phyloP scores from a whole-genome alignment of 2,797 vertebrate species.

The Rhinella marina region DNA sequence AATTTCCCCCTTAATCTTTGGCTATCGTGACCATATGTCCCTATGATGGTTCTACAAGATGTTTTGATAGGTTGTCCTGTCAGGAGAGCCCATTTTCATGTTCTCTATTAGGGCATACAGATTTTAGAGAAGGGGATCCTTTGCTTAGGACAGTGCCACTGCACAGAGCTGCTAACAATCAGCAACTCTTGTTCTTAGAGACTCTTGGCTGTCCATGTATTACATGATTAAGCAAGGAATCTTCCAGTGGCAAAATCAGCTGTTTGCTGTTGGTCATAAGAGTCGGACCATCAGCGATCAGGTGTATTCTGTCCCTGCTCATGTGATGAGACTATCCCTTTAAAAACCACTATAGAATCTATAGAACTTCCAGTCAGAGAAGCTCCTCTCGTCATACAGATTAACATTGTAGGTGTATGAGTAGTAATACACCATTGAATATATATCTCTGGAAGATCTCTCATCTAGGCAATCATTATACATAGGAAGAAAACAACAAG shows the following conservation, averaged over 20 bases:
- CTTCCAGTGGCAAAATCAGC: background rate
- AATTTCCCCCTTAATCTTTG: no score
- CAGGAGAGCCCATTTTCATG: no score
- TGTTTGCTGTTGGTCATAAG: background rate
- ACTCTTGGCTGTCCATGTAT: background rate
- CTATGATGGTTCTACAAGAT: no score
- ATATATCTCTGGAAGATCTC: no score
- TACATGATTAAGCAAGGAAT: background rate
- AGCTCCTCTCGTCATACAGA: background rate
- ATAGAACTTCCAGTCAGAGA: background rate
- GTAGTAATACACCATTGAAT: no score
- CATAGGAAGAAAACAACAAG: background rate
- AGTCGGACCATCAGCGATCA: background rate
- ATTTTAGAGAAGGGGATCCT: no score
- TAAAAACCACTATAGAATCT: no score
- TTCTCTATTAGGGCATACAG: no score
- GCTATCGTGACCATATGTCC: no score
- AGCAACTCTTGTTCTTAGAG: background rate
- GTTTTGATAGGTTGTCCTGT: no score
- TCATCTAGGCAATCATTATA: background rate
- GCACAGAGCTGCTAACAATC: background rate
- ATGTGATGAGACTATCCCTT: no score
- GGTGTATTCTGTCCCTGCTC: background rate
- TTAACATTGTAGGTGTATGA: no score
- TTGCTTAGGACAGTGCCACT: background rate